Evolutionary conservation across 2,113 vertebrate species (phyloP), one percentile per base, ranked within the genome.

Genomic region (Eupsittula cactorum): DNA sequence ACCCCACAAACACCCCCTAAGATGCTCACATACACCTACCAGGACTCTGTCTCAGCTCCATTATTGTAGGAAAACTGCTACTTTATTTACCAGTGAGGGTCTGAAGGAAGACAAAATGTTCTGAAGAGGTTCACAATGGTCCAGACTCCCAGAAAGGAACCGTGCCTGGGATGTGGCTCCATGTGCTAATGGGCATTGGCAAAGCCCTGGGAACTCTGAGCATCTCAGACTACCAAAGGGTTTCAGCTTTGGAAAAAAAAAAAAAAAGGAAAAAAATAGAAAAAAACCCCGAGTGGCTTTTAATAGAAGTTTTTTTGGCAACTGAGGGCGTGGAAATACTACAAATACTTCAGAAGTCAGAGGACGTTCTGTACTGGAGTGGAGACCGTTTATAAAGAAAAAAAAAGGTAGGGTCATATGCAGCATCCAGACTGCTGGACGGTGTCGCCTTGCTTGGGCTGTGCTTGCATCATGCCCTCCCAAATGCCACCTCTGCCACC

Each of bases 261-360:
- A 16, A 53, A 35, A 47, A 57, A 29, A 16, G 2, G 12, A 12
- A 55, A 41, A 16, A n/a, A 35, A 46, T 16, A 33, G 11, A 31
- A 46, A 73, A 20, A 68, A 57, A 82, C 57, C 13, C 24, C 76
- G 16, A 96, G 93, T 1, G 9, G 71, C 93, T 96, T 97, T 94
- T 92, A 92, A 95, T 96, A 96, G 95, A 92, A 94, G 64, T 41
- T 87, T 93, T 92, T 86, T 69, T 96, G 96, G 96, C 92, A 93
- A 77, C 1, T 0, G 78, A 90, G 74, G 85, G 95, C 46, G 77
- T 93, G 94, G 94, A 97, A 96, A 94, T 97, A 92, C 65, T 93
- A 95, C 76, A 86, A 94, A 97, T 93, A 94, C 90, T 95, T 97
- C 71, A 91, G 88, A 80, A 93, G 95, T 96, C 92, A 97, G 93